Conservation (phyloP, 2,797 vertebrate genomes). For the Sarcoramphus papa region DNA sequence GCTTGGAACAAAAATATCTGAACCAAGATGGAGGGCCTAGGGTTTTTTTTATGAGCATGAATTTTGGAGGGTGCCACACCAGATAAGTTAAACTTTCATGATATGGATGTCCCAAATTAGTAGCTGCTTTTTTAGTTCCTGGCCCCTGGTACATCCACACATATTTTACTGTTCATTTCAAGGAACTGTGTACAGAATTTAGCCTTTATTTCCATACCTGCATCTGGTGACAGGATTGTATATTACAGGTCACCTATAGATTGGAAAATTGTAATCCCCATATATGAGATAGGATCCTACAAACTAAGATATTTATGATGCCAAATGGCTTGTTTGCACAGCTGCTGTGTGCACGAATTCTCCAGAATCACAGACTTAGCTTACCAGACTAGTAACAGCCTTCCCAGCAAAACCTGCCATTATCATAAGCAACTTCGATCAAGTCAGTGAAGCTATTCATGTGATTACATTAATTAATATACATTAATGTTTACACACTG, state of each 20-base stretch:
- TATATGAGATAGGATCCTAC: not conserved
- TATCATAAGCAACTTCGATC: not conserved
- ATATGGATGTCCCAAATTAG: not conserved
- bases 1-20: not conserved
- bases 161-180: not conserved
- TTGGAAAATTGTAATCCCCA: not conserved
- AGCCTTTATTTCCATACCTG: not conserved
- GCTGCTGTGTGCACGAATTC: not conserved
- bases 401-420: not conserved
- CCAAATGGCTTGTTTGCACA: not conserved
- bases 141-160: not conserved
- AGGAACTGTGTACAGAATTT: not conserved
- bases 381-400: not conserved
- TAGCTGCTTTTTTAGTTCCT: not conserved
- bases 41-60: not conserved
- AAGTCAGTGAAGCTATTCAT: not conserved
- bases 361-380: not conserved
- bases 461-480: not conserved
- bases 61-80: not conserved
- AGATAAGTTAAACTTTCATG: not conserved
- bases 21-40: not conserved
- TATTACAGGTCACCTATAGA: not conserved
- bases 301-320: not conserved
- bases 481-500: not conserved
- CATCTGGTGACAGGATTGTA: not conserved